These are phyloP conservation scores for Drosophila sulfurigaster DNA, from an alignment of 1,140 invertebrate genomes.

Conservation along the genomic window DNA sequence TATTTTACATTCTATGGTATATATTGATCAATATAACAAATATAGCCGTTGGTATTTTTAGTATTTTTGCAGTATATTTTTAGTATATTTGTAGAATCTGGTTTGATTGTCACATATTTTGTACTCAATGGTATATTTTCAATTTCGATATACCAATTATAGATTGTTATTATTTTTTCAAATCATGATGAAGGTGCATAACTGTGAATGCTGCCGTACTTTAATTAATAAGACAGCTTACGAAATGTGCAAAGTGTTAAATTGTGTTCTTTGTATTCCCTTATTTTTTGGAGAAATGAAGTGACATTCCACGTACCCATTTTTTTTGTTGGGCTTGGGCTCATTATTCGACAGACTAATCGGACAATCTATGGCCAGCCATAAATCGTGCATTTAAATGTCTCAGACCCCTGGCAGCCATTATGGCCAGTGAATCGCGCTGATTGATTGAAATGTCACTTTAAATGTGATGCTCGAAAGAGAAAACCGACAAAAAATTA, in stretches of 20 bases:
- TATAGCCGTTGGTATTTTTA: too few species aligned
- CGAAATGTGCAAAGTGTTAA: not conserved
- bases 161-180: too few species aligned
- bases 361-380: conserved; percentile 36
- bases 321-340: not conserved
- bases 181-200: too few species aligned
- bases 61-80: too few species aligned
- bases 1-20: too few species aligned
- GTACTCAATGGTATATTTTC: too few species aligned
- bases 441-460: conserved; percentile 84
- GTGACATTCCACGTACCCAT: not conserved
- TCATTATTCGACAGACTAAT: conserved; percentile 32
- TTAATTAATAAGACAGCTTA: too few species aligned
- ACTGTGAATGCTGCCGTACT: too few species aligned
- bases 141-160: too few species aligned
- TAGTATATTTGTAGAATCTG: too few species aligned
- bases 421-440: conserved; percentile 38
- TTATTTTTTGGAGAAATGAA: not conserved
- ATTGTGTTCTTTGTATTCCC: not conserved
- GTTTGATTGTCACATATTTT: too few species aligned
- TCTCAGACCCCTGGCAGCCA: not conserved
- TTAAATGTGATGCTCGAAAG: conserved; percentile 63
- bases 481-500: conserved; percentile 46
- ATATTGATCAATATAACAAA: too few species aligned
- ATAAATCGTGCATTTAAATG: conserved; percentile 51